phyloP scores from a whole-genome alignment of 1,140 invertebrate species.

The Saccostrea glomerata region DNA sequence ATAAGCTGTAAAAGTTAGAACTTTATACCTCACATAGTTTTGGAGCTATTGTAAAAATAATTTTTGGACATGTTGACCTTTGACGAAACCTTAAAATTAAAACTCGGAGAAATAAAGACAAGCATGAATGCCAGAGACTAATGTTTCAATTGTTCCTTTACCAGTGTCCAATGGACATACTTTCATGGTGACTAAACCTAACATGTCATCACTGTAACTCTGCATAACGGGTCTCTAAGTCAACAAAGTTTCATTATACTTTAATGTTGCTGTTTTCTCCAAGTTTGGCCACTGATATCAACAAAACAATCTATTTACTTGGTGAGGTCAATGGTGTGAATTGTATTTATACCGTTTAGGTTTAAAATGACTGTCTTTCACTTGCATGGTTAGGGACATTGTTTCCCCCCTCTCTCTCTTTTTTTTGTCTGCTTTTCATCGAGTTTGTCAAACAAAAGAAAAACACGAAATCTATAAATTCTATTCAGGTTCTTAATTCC shows the following conservation, averaged over 20 bases:
- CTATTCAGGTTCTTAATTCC: background rate
- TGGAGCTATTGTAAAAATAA: no score
- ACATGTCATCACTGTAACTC: background rate
- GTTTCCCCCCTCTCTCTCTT: no score
- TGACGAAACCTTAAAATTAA: background rate
- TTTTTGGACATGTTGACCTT: no score
- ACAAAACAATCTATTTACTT: background rate
- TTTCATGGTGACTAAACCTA: background rate
- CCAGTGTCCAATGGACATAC: background rate
- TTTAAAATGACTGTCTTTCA: background rate
- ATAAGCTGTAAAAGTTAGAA: no score
- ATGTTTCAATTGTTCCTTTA: background rate
- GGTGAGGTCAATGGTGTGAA: background rate
- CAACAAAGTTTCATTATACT: background rate
- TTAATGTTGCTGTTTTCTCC: background rate
- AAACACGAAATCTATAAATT: background rate
- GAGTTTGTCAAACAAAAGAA: slow-evolving; percentile 8
- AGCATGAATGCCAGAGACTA: no score
- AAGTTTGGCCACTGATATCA: background rate
- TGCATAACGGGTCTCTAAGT: background rate
- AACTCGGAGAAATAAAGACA: no score
- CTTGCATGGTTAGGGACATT: background rate
- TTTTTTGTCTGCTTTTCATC: background rate
- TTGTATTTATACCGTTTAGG: background rate
- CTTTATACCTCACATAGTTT: no score